phyloP scores from a whole-genome alignment of 2,797 vertebrate species.

The Takifugu ocellatus region DNA sequence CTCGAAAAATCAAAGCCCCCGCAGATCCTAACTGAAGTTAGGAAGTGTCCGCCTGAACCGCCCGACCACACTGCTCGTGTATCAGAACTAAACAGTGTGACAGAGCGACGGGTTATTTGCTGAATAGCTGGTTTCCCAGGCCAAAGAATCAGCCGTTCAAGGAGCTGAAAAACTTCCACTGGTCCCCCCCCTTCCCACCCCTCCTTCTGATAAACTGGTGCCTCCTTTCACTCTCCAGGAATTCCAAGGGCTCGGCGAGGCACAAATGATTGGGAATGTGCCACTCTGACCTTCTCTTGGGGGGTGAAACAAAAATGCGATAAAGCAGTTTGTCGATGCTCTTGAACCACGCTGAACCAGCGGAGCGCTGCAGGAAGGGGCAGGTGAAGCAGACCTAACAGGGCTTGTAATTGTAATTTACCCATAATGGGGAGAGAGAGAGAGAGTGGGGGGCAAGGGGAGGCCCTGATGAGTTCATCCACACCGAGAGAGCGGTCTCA shows the following conservation, averaged over 20 bases:
- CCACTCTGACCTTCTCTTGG: slow-evolving; percentile 65
- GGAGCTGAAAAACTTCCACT: slow-evolving; percentile 34
- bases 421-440: slow-evolving; percentile 8
- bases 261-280: slow-evolving; percentile 75
- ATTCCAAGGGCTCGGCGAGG: slow-evolving; percentile 77
- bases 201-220: slow-evolving; percentile 19
- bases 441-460: slow-evolving; percentile 3
- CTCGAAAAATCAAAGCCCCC: no score
- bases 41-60: background rate
- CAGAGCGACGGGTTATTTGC: slow-evolving; percentile 33
- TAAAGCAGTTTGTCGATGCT: slow-evolving; percentile 58
- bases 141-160: slow-evolving; percentile 35
- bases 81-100: slow-evolving; percentile 18
- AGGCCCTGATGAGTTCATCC: slow-evolving; percentile 51
- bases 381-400: slow-evolving; percentile 35
- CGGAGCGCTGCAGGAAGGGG: slow-evolving; percentile 23
- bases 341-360: slow-evolving; percentile 45
- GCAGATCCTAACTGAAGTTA: no score
- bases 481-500: slow-evolving; percentile 27
- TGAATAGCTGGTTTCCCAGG: slow-evolving; percentile 61
- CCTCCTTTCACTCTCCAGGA: slow-evolving; percentile 66
- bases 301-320: slow-evolving; percentile 34
- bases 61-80: slow-evolving; percentile 23
- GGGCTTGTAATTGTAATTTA: slow-evolving; percentile 22
- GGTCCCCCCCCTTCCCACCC: background rate